A percentile compares a stretch with the other conserved stretches of the same genome.
Evolutionary conservation across 2,797 vertebrate species (phyloP).

Genomic region (Periophthalmus magnuspinnatus): DNA sequence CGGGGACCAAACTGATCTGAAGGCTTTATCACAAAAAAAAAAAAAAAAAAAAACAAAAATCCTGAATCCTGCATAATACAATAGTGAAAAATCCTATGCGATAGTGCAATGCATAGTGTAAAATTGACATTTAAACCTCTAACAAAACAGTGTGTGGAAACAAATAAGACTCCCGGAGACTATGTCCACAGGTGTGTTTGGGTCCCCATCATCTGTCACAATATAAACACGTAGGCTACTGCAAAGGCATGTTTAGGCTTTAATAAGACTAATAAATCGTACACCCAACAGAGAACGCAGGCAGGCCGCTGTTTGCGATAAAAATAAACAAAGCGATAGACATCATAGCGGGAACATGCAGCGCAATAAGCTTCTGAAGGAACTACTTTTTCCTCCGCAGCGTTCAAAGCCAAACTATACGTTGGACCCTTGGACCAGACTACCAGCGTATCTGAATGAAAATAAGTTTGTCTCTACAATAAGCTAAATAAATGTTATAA

Average conservation of each 20-base stretch:
- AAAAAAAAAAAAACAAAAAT: too few relatives aligned
- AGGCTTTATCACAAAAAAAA: background rate
- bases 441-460: background rate
- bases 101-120: background rate
- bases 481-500: background rate
- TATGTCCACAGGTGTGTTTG: slow-evolving; percentile 17
- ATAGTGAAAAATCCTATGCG: background rate
- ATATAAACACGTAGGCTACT: background rate
- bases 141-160: background rate
- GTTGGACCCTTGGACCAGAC: slow-evolving; percentile 1
- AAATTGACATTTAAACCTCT: background rate
- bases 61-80: background rate
- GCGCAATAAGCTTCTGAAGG: slow-evolving; percentile 22
- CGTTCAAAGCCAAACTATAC: slow-evolving; percentile 27
- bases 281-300: background rate
- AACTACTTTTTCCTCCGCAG: slow-evolving; percentile 69
- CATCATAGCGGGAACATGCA: background rate
- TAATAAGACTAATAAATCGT: background rate
- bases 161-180: background rate
- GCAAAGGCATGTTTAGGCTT: background rate
- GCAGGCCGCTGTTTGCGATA: background rate
- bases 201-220: background rate
- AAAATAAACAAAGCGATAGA: background rate
- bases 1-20: background rate
- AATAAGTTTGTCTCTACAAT: background rate